Evolutionary conservation across 2,113 vertebrate species (phyloP).

Genomic region (Chionomys nivalis): DNA sequence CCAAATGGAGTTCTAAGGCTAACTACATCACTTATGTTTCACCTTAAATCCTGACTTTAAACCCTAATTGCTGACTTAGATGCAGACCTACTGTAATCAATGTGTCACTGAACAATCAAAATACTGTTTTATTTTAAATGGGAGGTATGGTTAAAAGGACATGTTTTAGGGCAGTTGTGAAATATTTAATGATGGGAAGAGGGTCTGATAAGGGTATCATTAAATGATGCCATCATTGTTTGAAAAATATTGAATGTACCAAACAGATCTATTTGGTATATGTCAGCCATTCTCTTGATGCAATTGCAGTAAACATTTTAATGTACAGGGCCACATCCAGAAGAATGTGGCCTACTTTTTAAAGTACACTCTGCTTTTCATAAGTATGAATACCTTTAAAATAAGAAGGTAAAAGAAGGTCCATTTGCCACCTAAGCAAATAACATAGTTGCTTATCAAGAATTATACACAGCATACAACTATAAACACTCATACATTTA

Average conservation of each 20-base stretch:
- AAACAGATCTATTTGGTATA: not conserved
- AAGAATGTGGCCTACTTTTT: not conserved
- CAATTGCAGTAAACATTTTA: not conserved
- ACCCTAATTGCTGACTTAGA: not conserved
- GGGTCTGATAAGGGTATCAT: not conserved
- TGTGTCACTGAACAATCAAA: constrained; percentile 1
- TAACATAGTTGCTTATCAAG: not conserved
- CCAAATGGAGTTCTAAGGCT: not conserved
- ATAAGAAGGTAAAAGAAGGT: not conserved
- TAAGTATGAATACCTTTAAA: not conserved
- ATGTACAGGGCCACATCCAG: too few relatives aligned
- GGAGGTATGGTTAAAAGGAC: not conserved
- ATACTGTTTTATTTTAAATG: not conserved
- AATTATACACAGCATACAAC: not conserved
- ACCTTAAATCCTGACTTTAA: constrained; percentile 32
- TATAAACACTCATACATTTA: not conserved
- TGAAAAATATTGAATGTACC: not conserved
- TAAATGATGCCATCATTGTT: not conserved
- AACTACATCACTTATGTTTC: not conserved
- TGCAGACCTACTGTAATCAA: not conserved
- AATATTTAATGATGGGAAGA: not conserved
- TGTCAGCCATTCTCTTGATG: not conserved
- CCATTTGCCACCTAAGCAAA: not conserved
- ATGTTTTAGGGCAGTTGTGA: not conserved
- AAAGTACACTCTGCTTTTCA: not conserved